A percentile compares a stretch with the other conserved stretches of the same genome.
These are phyloP conservation scores for Caenorhabditis sp. DNA, from an alignment of 2,888 invertebrate genomes.

Conservation along the genomic window DNA sequence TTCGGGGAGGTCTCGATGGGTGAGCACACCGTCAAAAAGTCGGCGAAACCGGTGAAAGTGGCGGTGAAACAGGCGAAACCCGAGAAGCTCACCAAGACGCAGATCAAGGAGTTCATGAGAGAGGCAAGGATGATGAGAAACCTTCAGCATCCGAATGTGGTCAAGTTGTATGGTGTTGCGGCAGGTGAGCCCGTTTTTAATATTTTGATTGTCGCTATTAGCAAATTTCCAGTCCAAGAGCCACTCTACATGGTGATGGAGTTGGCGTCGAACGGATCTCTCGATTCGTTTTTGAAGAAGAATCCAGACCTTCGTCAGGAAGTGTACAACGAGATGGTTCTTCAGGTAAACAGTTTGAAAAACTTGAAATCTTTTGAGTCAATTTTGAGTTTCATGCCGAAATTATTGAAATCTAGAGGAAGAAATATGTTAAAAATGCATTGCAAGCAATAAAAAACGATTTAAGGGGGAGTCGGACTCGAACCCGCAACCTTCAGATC, in stretches of 20 bases:
- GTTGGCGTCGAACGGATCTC: constrained; percentile 64
- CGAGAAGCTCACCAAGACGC: constrained; percentile 70
- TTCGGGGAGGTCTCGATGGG: constrained; percentile 73
- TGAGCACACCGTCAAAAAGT: background rate
- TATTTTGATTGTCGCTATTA: too few species aligned
- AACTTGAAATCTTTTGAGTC: too few species aligned
- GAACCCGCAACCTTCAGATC: too few species aligned
- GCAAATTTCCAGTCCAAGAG: constrained; percentile 48
- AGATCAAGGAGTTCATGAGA: constrained; percentile 74
- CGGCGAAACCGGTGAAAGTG: constrained; percentile 26
- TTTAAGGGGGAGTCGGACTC: too few species aligned
- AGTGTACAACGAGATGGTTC: constrained; percentile 68
- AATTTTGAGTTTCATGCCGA: too few species aligned
- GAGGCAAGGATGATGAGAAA: constrained; percentile 74
- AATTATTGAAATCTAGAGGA: too few species aligned
- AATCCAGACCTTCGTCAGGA: constrained; percentile 28
- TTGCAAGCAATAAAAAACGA: too few species aligned
- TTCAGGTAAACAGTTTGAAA: constrained; percentile 28
- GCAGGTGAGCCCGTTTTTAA: constrained; percentile 27
- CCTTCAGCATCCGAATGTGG: constrained; percentile 71
- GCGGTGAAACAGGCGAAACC: constrained; percentile 66
- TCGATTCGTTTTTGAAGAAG: constrained; percentile 72
- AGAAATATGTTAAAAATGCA: too few species aligned
- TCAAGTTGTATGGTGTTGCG: constrained; percentile 71
- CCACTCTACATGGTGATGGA: constrained; percentile 75